A percentile compares a stretch with the other conserved stretches of the same genome.
Conservation (phyloP, 2,113 vertebrate genomes). For the Neoarius graeffei region DNA sequence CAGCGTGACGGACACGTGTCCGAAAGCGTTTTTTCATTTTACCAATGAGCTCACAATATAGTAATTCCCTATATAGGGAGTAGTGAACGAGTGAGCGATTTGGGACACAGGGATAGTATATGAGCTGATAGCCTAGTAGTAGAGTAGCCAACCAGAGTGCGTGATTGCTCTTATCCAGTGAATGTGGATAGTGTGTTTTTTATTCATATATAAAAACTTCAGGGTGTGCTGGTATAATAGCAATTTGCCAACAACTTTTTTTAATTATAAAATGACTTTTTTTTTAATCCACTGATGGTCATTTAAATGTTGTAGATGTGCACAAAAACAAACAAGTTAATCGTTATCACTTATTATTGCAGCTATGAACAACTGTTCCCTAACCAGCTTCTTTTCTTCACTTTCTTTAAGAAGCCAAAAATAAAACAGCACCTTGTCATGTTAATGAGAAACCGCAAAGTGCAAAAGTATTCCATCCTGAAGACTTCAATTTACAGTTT, state of each 20-base stretch:
- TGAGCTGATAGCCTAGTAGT: too few relatives aligned
- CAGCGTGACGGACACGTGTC: too few relatives aligned
- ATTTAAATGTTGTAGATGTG: not conserved
- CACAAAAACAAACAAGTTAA: not conserved
- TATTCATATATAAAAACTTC: not conserved
- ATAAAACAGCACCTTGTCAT: not conserved
- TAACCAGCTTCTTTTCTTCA: not conserved
- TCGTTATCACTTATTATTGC: not conserved
- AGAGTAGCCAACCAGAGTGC: too few relatives aligned
- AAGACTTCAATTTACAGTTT: not conserved
- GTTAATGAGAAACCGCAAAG: not conserved
- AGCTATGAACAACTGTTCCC: not conserved
- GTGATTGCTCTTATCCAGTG: too few relatives aligned
- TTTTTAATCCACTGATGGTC: too few relatives aligned
- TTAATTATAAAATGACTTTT: not conserved
- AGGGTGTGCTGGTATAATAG: not conserved
- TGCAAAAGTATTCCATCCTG: not conserved
- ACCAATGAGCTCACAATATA: too few relatives aligned
- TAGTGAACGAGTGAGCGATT: too few relatives aligned
- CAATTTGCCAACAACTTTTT: not conserved
- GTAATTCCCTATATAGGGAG: too few relatives aligned
- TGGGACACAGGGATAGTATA: too few relatives aligned
- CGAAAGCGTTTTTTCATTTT: too few relatives aligned
- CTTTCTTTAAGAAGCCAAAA: not conserved
- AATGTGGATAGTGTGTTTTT: not conserved